Base-by-base conservation (phyloP, 2,797 vertebrate genomes). In the Danio choprae region DNA sequence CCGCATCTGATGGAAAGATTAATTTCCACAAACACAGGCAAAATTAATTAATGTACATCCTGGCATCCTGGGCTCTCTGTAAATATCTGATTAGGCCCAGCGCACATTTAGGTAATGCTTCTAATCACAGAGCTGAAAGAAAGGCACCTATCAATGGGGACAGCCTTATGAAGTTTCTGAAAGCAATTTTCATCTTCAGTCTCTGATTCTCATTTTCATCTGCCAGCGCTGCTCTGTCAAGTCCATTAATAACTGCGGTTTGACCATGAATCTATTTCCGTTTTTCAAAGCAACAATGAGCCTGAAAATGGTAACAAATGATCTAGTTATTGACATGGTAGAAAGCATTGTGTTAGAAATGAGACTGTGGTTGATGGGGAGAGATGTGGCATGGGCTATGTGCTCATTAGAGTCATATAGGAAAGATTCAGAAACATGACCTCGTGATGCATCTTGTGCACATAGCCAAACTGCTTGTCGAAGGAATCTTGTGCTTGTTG, bases 211-310 rank as follows among this genome's bases (percentile, higher is more conserved):
- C 11, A 73, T 79, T 70, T 77, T 59, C 44, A 71, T 78, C 51
- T 20, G n/a, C 22, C 40, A 53, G 55, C 29, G 29, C 53, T 67
- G 70, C 64, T 68, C 71, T 63, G 55, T 64, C 72, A 74, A 50
- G 43, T 81, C 46, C 62, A 85, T 85, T 64, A 77, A 76, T 79
- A 67, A 69, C 64, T 51, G 22, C 15, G 4, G 55, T 68, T 64
- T 79, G 53, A 67, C 79, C 53, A 62, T 44, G 55, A 71, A 53
- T 55, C 80, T n/a, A 77, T 78, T 83, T 81, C 74, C 64, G 51
- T 55, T 20, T 63, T 29, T 75, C 56, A 79, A 81, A 67, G 59
- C 29, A 74, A 55, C 81, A 83, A 85, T 83, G 72, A 68, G 63
- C 70, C 20, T 53, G 46, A 81, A 80, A 83, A 71, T 11, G 18